Percentiles rank a stretch among this genome's conserved stretches.
Conservation (phyloP, 2,797 vertebrate species). For the Falco cherrug region DNA sequence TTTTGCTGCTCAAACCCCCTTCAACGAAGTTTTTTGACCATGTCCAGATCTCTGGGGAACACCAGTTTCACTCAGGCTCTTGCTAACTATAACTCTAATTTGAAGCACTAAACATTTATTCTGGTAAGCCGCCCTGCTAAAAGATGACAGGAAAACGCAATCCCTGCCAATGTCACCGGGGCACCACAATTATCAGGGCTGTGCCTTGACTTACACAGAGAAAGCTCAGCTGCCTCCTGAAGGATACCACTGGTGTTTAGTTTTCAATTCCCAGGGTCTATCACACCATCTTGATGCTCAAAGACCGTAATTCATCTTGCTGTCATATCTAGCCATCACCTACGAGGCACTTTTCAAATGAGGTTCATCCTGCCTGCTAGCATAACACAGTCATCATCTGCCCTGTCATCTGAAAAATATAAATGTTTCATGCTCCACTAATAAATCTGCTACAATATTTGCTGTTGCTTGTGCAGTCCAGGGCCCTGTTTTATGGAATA, state of each 20-base stretch:
- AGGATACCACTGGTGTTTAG: constrained; percentile 21
- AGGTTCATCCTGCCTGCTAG: constrained; percentile 66
- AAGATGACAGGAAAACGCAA: constrained; percentile 12
- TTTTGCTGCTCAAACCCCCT: not conserved
- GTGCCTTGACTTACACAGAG: not conserved
- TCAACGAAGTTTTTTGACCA: not conserved
- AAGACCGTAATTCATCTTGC: constrained; percentile 65
- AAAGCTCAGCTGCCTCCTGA: constrained; percentile 42
- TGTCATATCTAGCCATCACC: constrained; percentile 59
- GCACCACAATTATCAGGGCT: constrained; percentile 16
- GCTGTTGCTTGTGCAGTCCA: constrained; percentile 35
- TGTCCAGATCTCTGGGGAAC: not conserved
- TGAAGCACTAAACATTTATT: not conserved
- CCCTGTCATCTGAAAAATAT: constrained; percentile 69
- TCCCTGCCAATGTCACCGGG: not conserved
- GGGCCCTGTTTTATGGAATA: constrained; percentile 50
- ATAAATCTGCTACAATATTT: constrained; percentile 69
- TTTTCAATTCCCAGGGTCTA: constrained; percentile 61
- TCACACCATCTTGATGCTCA: constrained; percentile 38
- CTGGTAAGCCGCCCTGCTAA: not conserved
- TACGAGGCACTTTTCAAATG: constrained; percentile 37
- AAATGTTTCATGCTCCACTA: constrained; percentile 62
- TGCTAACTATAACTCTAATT: not conserved
- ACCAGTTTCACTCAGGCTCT: not conserved
- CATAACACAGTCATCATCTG: constrained; percentile 69